Evolutionary conservation across 2,888 invertebrate genomes (phyloP), one percentile per base, ranked within the genome.

Genomic region (Helobdella robusta): DNA sequence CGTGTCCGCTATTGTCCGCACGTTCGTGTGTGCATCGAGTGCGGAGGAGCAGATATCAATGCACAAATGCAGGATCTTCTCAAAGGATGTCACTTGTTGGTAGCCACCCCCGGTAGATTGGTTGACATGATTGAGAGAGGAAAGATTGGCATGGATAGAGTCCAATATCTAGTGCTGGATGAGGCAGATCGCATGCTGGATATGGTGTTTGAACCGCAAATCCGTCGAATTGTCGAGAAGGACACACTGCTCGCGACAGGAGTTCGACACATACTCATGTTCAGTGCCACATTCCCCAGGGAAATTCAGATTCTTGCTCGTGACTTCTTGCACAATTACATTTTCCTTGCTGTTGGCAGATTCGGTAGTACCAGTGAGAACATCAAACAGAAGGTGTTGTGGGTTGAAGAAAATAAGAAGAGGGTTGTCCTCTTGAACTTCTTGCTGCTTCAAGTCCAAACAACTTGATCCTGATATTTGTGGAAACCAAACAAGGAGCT

Each of bases 111-210:
- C 1, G 98, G 98, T 64, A 89, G 98, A 65, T 84, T 99, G 54
- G 89, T 91, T 67, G 98, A 98, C 81, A 93, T 98, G 89, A 85
- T 98, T 75, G 88, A 89, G 69, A 87, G 97, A 74, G 94, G 94
- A 68, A 91, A 92, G 79, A 89, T 98, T 72, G 91, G 91, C 1
- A 84, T 98, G 67, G 94, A 97, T 66, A 76, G 79, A 67, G 81
- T 82, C 75, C 79, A 78, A 76, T 97, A 88, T 77, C 83, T 98
- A 70, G 93, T 98, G 62, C 84, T 99, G 69, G 98, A 99, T 81
- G 98, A 98, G 82, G 98, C 98, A 69, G 98, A 99, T 83, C 86
- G 98, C 67, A 99, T 98, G 98, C 84, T 99, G 74, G 98, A 95
- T 81, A 98, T 99, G 97, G 98, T 98, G 75, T 99, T 99, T 82